phyloP scores from a whole-genome alignment of 1,140 invertebrate genomes.

The Macrotrachela quadricornifera region DNA sequence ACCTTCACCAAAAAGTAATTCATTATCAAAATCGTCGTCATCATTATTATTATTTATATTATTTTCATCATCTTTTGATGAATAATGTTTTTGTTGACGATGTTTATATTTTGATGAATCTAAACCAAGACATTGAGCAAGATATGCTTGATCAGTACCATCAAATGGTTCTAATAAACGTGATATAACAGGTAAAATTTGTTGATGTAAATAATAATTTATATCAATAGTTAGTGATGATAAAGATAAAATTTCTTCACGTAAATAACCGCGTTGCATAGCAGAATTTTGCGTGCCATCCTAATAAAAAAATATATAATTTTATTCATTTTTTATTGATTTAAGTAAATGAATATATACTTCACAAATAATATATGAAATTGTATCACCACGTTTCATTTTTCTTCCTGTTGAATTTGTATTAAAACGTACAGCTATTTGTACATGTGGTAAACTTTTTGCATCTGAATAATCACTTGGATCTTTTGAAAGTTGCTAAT shows the following conservation, averaged over 20 bases:
- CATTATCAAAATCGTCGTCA: neutral
- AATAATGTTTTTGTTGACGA: neutral
- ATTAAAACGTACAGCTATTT: slow-evolving; percentile 69
- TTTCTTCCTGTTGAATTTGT: slow-evolving; percentile 37
- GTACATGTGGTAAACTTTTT: slow-evolving; percentile 63
- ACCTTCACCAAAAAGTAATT: neutral
- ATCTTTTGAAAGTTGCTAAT: slow-evolving; percentile 66
- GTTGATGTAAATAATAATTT: slow-evolving; percentile 34
- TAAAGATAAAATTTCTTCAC: neutral
- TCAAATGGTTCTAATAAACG: slow-evolving; percentile 84
- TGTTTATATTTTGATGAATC: neutral
- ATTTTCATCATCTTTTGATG: neutral
- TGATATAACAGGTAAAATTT: slow-evolving; percentile 72
- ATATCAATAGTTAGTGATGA: slow-evolving; percentile 13
- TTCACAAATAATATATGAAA: slow-evolving; percentile 81
- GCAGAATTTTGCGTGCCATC: slow-evolving; percentile 42
- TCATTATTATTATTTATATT: neutral
- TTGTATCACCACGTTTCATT: slow-evolving; percentile 73
- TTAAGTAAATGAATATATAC: too few relatives aligned
- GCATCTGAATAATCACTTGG: slow-evolving; percentile 75
- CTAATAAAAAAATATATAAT: too few relatives aligned
- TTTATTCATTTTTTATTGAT: too few relatives aligned
- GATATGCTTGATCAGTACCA: slow-evolving; percentile 61
- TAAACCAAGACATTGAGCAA: slow-evolving; percentile 65
- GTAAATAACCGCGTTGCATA: slow-evolving; percentile 56